Evolutionary conservation across 2,888 invertebrate species (phyloP), one percentile per base, ranked within the genome.

Genomic region (Rhagium mordax): DNA sequence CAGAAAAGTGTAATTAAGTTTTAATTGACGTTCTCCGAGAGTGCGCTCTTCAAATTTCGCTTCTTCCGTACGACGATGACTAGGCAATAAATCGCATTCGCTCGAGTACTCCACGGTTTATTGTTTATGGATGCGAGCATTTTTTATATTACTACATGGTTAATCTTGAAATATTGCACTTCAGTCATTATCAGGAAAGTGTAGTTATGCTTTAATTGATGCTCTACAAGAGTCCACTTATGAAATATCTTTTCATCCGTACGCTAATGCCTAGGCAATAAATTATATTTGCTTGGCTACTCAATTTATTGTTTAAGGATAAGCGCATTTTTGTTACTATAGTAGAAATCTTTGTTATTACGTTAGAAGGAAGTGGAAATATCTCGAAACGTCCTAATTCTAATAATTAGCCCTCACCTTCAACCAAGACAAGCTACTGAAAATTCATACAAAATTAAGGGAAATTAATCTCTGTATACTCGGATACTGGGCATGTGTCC

Each of bases 31-130:
- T 18, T 59, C 10, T 18, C 15, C 16, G 59, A 33, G 33, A 59
- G 33, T 59, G 33, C 59, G 59, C 59, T 59, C 33, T 59, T 59
- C 7, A 15, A 16, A 33, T 33, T 59, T 41, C 33, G 13, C 33
- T 18, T 59, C 10, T n/a, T 33, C 8, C 5, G 7, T 16, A 33
- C 13, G 13, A 5, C 5, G 57, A 57, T 57, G 57, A 57, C 27
- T 57, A 15, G 27, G 57, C 57, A 27, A 57, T 53, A 57, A 57
- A 57, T 57, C 15, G 57, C 33, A 10, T 41, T 41, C 41, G n/a
- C n/a, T 41, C 5, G 41, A 41, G 41, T n/a, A n/a, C 41, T 10
- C n/a, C n/a, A 4, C 41, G n/a, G n/a, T 10, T 41, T 41, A 41
- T 41, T 41, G 41, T 41, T 41, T n/a, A 41, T 41, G 41, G n/a